Conservation (phyloP, 2,113 vertebrate genomes). For the Agapornis roseicollis region DNA sequence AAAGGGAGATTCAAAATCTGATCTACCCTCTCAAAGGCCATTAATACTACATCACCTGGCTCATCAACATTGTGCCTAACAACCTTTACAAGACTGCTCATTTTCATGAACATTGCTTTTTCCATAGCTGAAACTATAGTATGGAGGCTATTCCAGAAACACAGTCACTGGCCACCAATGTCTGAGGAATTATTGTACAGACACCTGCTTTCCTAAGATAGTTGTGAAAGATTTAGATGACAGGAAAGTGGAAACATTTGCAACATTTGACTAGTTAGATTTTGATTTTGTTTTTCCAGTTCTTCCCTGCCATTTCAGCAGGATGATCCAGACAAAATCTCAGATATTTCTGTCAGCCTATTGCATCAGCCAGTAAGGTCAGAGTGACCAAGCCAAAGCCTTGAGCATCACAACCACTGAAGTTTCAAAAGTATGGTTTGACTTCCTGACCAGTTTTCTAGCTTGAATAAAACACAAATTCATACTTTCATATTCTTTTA, state of each 20-base stretch:
- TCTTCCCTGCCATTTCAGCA: background rate
- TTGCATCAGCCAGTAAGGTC: background rate
- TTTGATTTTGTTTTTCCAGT: background rate
- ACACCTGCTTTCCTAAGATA: background rate
- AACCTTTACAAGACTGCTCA: background rate
- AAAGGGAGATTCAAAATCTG: background rate
- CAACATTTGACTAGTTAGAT: background rate
- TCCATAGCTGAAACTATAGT: background rate
- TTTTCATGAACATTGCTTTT: background rate
- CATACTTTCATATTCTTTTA: background rate
- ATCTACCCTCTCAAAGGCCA: background rate
- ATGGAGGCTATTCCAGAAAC: background rate
- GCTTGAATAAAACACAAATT: background rate
- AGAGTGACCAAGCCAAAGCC: background rate
- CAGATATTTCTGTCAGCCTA: background rate
- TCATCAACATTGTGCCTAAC: background rate
- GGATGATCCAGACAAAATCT: background rate
- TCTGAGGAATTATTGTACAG: background rate
- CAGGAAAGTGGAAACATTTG: background rate
- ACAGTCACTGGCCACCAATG: background rate
- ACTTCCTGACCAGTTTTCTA: background rate
- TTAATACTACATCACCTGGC: background rate
- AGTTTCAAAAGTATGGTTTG: background rate
- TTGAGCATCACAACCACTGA: background rate
- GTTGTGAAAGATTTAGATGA: background rate